Percentiles rank a stretch among this genome's conserved stretches.
Conservation (phyloP, 2,113 vertebrate species). For the Archocentrus centrarchus region DNA sequence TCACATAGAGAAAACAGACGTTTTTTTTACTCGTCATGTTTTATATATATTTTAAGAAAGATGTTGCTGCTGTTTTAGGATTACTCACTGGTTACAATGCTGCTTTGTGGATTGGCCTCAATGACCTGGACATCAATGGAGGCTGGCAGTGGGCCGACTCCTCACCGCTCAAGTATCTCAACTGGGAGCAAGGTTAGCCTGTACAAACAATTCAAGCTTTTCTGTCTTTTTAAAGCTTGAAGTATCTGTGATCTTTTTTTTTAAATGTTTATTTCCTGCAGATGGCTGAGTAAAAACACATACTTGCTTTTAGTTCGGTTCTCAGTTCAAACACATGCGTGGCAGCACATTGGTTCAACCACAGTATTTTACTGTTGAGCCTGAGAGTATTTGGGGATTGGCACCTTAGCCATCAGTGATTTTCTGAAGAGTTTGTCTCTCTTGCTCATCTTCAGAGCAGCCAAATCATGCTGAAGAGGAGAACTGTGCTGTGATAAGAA, state of each 20-base stretch:
- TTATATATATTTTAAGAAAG: neutral
- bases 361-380: neutral
- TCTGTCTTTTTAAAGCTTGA: conserved; percentile 16
- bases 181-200: conserved; percentile 94
- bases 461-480: conserved; percentile 90
- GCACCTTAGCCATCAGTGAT: neutral
- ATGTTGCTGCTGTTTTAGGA: conserved; percentile 76
- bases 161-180: conserved; percentile 95
- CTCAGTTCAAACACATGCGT: conserved; percentile 23
- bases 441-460: conserved; percentile 82
- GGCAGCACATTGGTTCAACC: neutral
- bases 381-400: neutral
- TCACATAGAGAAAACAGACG: neutral
- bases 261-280: conserved; percentile 3
- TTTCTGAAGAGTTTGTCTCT: conserved; percentile 5
- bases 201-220: conserved; percentile 14
- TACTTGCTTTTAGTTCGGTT: conserved; percentile 32
- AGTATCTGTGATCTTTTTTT: conserved; percentile 29
- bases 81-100: conserved; percentile 92
- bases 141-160: conserved; percentile 98
- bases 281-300: conserved; percentile 28
- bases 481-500: conserved; percentile 93
- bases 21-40: neutral
- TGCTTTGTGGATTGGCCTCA: conserved; percentile 94
- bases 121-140: conserved; percentile 93